phyloP scores from a whole-genome alignment of 2,888 invertebrate species.

The Sesia apiformis region DNA sequence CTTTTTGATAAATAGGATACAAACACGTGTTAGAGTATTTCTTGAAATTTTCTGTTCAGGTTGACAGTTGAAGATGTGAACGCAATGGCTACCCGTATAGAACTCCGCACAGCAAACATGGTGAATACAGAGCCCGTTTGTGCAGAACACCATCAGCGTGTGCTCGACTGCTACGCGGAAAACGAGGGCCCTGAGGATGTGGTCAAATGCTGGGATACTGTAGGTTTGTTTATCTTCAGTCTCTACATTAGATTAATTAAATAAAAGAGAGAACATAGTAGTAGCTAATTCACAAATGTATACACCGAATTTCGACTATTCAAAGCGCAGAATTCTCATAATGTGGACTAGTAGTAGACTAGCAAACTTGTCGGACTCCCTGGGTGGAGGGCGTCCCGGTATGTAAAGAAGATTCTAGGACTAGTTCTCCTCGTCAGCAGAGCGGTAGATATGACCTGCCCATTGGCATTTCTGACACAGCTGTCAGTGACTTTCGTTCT shows the following conservation, averaged over 20 bases:
- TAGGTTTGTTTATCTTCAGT: slow-evolving; percentile 22
- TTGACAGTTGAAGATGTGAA: slow-evolving; percentile 46
- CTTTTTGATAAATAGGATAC: no score
- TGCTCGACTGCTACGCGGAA: slow-evolving; percentile 46
- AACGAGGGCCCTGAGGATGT: slow-evolving; percentile 19
- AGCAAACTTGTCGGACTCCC: no score
- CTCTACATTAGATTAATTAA: neutral
- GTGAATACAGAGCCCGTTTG: slow-evolving; percentile 48
- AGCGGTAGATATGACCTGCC: no score
- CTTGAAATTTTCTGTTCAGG: slow-evolving; percentile 17
- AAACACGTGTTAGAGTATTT: no score
- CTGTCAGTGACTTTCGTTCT: no score
- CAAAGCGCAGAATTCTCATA: no score
- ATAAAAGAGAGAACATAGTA: neutral
- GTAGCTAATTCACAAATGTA: neutral
- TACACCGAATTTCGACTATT: no score
- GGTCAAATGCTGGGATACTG: slow-evolving; percentile 42
- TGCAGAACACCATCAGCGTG: slow-evolving; percentile 31
- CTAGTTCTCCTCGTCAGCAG: no score
- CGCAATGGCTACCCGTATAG: slow-evolving; percentile 40
- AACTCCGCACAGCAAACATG: slow-evolving; percentile 48
- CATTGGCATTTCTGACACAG: no score
- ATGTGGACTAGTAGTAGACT: no score
- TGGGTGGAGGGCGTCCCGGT: no score
- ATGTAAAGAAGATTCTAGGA: no score